Conservation (phyloP, 2,888 invertebrate genomes). For the Drosophila merina region DNA sequence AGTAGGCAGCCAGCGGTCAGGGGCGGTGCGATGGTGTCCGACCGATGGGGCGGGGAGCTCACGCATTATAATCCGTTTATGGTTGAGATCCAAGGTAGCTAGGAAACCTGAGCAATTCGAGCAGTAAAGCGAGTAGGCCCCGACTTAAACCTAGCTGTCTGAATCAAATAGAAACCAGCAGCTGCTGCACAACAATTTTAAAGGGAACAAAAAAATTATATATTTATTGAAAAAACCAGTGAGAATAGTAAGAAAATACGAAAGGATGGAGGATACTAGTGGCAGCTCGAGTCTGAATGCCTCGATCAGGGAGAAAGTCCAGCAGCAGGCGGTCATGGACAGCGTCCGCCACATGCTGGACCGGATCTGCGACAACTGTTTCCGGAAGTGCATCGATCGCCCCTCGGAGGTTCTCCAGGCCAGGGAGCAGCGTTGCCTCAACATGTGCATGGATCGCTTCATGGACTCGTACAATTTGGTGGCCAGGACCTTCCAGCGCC, state of each 20-base stretch:
- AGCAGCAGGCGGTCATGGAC: conserved; percentile 95
- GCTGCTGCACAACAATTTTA: not conserved
- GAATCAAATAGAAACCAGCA: not conserved
- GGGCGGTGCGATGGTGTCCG: not conserved
- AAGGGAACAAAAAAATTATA: not conserved
- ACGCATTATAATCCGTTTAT: conserved; percentile 44
- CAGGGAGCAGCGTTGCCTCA: conserved; percentile 87
- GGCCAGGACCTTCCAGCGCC: conserved; percentile 92
- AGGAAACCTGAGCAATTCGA: not conserved
- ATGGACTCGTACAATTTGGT: conserved; percentile 98
- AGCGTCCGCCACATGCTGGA: conserved; percentile 95
- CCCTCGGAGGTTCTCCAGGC: conserved; percentile 39
- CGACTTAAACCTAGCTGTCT: not conserved
- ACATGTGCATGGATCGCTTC: conserved; percentile 99
- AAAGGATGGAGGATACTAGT: conserved; percentile 22
- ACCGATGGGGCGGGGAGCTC: not conserved
- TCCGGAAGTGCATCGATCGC: conserved; percentile 46
- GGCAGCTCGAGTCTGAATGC: conserved; percentile 42
- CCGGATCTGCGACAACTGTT: conserved; percentile 50
- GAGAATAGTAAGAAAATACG: not conserved
- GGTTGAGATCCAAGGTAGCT: conserved; percentile 7
- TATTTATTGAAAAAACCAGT: not conserved
- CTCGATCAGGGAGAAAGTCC: conserved; percentile 92
- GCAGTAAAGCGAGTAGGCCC: not conserved
- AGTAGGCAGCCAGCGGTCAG: conserved; percentile 22